Percentiles rank a stretch among this genome's conserved stretches.
Conservation (phyloP, 2,888 invertebrate genomes). For the Spilosoma lubricipeda region DNA sequence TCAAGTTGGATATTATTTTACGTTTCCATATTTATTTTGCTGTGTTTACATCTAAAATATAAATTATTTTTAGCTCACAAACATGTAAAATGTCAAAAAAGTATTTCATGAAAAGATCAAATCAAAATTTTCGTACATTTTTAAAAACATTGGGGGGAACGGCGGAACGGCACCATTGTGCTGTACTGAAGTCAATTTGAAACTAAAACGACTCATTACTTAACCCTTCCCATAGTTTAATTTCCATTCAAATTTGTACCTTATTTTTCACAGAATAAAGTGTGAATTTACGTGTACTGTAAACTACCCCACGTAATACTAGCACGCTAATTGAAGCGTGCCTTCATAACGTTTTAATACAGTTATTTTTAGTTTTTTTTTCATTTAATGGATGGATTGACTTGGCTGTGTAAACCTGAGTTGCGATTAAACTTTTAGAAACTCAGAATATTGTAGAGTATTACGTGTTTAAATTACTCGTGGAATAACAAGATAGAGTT, state of each 20-base stretch:
- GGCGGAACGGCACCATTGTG: slow-evolving; percentile 50
- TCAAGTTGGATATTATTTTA: too few relatives aligned
- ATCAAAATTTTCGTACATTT: slow-evolving; percentile 69
- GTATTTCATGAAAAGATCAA: slow-evolving; percentile 68
- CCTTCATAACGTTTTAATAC: slow-evolving; percentile 59
- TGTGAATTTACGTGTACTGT: slow-evolving; percentile 19
- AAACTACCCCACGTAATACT: slow-evolving; percentile 28
- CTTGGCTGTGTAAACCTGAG: slow-evolving; percentile 37
- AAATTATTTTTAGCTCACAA: slow-evolving; percentile 1
- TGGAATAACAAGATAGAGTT: background rate
- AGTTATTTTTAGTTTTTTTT: slow-evolving; percentile 55
- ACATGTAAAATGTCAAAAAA: slow-evolving; percentile 47
- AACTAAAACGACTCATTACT: slow-evolving; percentile 66
- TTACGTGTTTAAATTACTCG: background rate
- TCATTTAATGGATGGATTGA: slow-evolving; percentile 43
- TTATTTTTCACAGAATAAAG: slow-evolving; percentile 9
- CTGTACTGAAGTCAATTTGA: slow-evolving; percentile 55
- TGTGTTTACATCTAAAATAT: background rate
- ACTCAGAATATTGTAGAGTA: background rate
- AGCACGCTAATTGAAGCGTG: slow-evolving; percentile 42
- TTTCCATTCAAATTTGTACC: slow-evolving; percentile 27
- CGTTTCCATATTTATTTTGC: too few relatives aligned
- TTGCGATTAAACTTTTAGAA: slow-evolving; percentile 24
- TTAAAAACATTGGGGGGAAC: slow-evolving; percentile 64
- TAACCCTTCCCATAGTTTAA: slow-evolving; percentile 51